These are phyloP conservation scores for Cephus sareptanus DNA, from an alignment of 2,888 invertebrate genomes.

Conservation along the genomic window DNA sequence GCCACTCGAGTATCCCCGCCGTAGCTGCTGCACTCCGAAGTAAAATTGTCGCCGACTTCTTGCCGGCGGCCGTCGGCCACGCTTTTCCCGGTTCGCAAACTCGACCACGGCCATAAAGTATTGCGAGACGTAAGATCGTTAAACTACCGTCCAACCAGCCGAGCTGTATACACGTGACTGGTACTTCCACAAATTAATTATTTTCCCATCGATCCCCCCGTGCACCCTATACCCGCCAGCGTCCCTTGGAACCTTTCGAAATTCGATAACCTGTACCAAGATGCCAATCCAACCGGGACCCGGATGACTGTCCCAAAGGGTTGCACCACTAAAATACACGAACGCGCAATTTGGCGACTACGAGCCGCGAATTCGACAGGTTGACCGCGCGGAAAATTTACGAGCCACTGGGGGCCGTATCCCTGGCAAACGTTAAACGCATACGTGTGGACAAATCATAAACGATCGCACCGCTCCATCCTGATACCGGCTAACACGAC, in stretches of 20 bases:
- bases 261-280: background rate
- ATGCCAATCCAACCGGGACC: background rate
- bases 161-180: background rate
- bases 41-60: background rate
- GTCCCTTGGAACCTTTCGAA: background rate
- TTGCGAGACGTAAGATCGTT: slow-evolving; percentile 1
- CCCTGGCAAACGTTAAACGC: slow-evolving; percentile 27
- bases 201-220: background rate
- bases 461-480: slow-evolving; percentile 14
- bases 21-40: background rate
- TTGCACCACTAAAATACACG: background rate
- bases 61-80: background rate
- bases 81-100: background rate
- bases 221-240: background rate
- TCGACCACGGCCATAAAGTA: background rate
- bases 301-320: background rate
- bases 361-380: slow-evolving; percentile 7
- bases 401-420: slow-evolving; percentile 20
- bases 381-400: slow-evolving; percentile 34
- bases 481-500: slow-evolving; percentile 16
- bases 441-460: slow-evolving; percentile 23
- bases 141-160: background rate
- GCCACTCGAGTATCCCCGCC: background rate
- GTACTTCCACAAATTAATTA: background rate
- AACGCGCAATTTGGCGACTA: background rate